Conservation (phyloP, 1,140 invertebrate species). For the Penaeus indicus region DNA sequence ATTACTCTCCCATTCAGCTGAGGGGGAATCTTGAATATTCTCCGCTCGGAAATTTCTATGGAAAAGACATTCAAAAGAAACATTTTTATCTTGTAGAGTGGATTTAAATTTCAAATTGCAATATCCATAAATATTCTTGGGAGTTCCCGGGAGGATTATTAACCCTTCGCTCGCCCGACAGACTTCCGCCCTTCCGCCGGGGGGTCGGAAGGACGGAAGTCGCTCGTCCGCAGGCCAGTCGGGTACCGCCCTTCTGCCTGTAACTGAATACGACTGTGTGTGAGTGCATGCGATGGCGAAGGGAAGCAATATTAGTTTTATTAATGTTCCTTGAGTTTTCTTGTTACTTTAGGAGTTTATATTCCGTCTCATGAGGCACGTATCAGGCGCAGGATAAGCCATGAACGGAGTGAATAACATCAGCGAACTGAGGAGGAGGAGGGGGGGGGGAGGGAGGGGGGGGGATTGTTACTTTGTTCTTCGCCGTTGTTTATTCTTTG, state of each 20-base stretch:
- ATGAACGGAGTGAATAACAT: background rate
- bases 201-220: background rate
- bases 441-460: too few relatives aligned
- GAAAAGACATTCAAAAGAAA: constrained; percentile 60
- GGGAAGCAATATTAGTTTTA: constrained; percentile 57
- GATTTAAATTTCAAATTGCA: constrained; percentile 65
- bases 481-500: too few relatives aligned
- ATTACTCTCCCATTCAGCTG: constrained; percentile 33
- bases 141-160: constrained; percentile 58
- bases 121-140: constrained; percentile 63
- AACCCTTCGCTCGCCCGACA: background rate
- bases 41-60: constrained; percentile 37
- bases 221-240: background rate
- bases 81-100: constrained; percentile 64
- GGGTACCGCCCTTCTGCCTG: constrained; percentile 12
- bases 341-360: constrained; percentile 20
- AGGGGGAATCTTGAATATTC: constrained; percentile 3
- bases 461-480: too few relatives aligned
- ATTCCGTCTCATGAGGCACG: background rate
- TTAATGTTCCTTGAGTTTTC: constrained; percentile 61
- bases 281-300: constrained; percentile 47
- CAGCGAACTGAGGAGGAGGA: too few relatives aligned
- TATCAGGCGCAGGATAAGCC: background rate
- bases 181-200: background rate
- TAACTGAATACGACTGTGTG: constrained; percentile 49